A percentile compares a stretch with the other conserved stretches of the same genome.
Evolutionary conservation across 2,797 vertebrate species (phyloP).

Genomic region (Nyctibius grandis): DNA sequence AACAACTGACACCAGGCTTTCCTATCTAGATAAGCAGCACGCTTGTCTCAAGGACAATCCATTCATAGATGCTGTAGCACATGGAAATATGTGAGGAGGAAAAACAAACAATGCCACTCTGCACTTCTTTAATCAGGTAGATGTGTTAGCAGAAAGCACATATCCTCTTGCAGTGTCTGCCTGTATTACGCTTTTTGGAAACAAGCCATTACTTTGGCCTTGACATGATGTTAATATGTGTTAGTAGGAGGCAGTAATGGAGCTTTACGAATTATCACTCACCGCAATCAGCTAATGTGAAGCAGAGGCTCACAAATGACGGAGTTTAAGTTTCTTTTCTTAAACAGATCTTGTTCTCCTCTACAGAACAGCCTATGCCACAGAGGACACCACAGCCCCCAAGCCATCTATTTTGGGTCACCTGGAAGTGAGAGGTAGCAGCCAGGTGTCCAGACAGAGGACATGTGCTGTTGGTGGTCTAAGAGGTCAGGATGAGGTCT

Average conservation of each 20-base stretch:
- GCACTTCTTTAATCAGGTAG: constrained; percentile 35
- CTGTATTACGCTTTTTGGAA: background rate
- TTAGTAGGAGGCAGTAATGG: background rate
- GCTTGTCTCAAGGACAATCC: constrained; percentile 39
- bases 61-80: background rate
- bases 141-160: constrained; percentile 16
- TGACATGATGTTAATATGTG: background rate
- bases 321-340: background rate
- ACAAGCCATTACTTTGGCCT: constrained; percentile 17
- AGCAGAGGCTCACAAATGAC: background rate
- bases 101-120: constrained; percentile 19
- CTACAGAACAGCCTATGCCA: background rate
- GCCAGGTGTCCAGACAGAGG: background rate
- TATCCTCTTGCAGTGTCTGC: background rate
- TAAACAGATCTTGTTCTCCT: background rate
- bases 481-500: background rate
- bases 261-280: background rate
- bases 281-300: background rate
- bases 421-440: background rate
- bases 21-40: constrained; percentile 47
- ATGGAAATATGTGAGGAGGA: constrained; percentile 25
- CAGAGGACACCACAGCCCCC: background rate
- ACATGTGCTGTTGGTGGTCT: no score
- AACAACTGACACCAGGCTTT: constrained; percentile 23
- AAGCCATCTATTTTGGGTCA: background rate